Base-by-base conservation (phyloP, 2,888 invertebrate species). In the Hydrotaea cyrtoneurina region DNA sequence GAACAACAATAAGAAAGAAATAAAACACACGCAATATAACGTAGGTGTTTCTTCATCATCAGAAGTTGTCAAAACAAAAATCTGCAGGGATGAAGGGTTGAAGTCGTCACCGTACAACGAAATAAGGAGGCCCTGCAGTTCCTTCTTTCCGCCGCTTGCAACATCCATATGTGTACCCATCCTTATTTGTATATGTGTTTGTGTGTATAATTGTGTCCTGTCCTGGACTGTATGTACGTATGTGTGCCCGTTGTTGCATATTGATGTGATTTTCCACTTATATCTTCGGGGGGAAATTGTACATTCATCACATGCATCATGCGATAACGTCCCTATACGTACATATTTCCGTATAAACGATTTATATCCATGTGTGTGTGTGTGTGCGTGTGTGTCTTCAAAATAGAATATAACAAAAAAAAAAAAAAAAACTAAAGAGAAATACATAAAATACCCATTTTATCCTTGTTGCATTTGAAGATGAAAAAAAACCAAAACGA, bases 231-330 rank as follows among this genome's bases (percentile, higher is more conserved):
- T 72, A 46, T 2, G 43, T 31, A 31, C 7, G 31, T 7, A 31
- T 31, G 31, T 31, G 31, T 31, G 31, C 7, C 31, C 73, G 72
- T 78, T 81, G 76, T 79, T 81, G 73, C 75, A 84, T 84, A 76
- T 81, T 81, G 78, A 84, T 84, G 76, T 73, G 84, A 84, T 84
- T 84, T 84, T 81, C 66, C 78, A 73, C 57, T 81, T 78, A 66
- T 36, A 64, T 72, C 84, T 78, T 75, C 57, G 50, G 84, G 81
- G 81, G 75, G 84, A 83, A 83, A 83, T 59, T 55, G 23, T 26
- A 79, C 17, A 73, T 78, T 72, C 81, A 80, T 80, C 26, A 23
- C 64, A 74, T 53, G 53, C 69, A 69, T 36, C 39, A 31, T 10
- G 78, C 23, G 72, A 46, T 36, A 5, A 82, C 23, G 72, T 36